Base-by-base conservation (phyloP, 2,888 invertebrate genomes). In the Drosophila tanythrix region DNA sequence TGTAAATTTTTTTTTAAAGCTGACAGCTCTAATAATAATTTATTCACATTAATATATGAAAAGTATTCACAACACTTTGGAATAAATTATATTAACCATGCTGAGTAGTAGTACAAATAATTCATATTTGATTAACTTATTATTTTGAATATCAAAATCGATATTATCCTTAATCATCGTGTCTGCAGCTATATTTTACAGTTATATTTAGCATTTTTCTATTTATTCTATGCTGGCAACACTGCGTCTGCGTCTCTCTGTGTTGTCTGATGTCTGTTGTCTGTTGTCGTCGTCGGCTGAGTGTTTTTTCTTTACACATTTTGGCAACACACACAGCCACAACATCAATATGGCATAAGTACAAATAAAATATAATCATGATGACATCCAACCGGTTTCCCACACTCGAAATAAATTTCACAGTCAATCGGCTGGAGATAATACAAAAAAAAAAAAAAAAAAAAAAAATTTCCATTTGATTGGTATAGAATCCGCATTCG, bases 351-450 rank as follows among this genome's bases (percentile, higher is more conserved):
- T 67, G 80, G 70, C 63, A 36, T 76, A 81, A 76, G 69, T 69
- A 69, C 57, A 55, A 57, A 66, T 50, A 58, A 76, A 81, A 81
- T 79, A 68, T 66, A 81, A 57, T 87, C 84, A 88, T 84, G 85
- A 85, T 85, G 85, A 76, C 90, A 85, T 80, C 80, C 72, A 75
- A 85, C 85, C 85, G 88, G 85, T 89, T 88, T 63, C 57, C 13
- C 55, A 29, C 59, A 68, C 27, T 25, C 46, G n/a, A 56, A 56
- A 38, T 21, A 55, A 66, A 72, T 58, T 81, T 65, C 56, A 66
- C 73, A 83, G 55, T 75, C 71, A 67, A 75, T 69, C 68, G 70
- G 56, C 43, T 78, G 70, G 70, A 57, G 62, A 71, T 59, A 27
- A 2, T 15, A 38, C 29, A 13, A 55, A 8, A 8, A 35, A 52